Base-by-base conservation (phyloP, 2,113 vertebrate species). In the Bambusicola thoracicus region DNA sequence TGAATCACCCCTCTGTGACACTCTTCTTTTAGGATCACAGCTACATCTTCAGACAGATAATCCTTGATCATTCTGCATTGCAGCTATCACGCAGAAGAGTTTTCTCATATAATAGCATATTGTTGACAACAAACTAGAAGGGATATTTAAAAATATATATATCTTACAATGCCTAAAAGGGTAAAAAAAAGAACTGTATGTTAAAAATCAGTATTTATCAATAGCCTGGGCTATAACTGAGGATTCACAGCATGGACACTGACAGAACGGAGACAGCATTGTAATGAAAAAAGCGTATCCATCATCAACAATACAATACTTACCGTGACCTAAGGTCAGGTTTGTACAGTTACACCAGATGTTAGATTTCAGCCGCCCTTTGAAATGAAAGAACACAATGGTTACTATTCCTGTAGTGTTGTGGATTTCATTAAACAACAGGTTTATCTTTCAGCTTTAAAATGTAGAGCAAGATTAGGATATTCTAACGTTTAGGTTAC, bases 261-360 rank as follows among this genome's bases (percentile, higher is more conserved):
- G 93, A 92, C 96, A 95, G 95, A 96, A 94, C 74, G 95, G 94
- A 97, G 96, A 88, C 91, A 91, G 95, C 95, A 88, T 91, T 81
- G 96, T 94, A 96, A 96, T 93, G 95, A 96, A 96, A 96, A 97
- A 97, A 96, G 95, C 90, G 13, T 95, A 92, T 95, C 97, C 91
- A 92, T 97, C 95, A 96, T 93, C 80, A 97, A 93, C 86, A 73
- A 81, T 90, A 87, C 93, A 97, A 94, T 96, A 94, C 92, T 90
- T 90, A 91, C 92, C 51, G 91, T 96, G 95, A 97, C 96, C 87
- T 75, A 90, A 81, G 94, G 81, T 91, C 92, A 95, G 86, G 92
- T 88, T 92, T 87, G 92, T 88, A 92, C 76, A 80, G 80, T 95
- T 95, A 92, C 83, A 94, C 94, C 94, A 97, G 91, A 95, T 95